Conservation (phyloP, 64 coral and sea anemone genomes). For the Catalaphyllia jardinei region DNA sequence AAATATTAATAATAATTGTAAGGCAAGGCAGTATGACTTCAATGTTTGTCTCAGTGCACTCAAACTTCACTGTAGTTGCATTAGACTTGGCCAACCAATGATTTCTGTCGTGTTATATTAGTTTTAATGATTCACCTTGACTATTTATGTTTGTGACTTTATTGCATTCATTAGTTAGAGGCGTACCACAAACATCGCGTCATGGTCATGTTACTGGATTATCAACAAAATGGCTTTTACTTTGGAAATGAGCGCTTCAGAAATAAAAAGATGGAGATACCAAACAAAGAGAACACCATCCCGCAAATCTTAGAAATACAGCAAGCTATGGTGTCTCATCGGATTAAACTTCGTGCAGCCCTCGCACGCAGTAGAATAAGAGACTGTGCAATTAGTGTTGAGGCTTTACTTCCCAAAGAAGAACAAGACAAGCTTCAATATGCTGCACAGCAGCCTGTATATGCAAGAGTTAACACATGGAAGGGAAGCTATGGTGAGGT, state of each 20-base stretch:
- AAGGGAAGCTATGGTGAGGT: constrained; percentile 63
- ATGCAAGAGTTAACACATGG: constrained; percentile 80
- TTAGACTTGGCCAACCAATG: too few relatives aligned
- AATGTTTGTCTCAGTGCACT: too few relatives aligned
- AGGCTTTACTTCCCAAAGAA: constrained; percentile 93
- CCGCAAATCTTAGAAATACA: constrained; percentile 91
- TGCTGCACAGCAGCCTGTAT: constrained; percentile 85
- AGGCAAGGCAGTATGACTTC: too few relatives aligned
- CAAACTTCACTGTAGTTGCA: too few relatives aligned
- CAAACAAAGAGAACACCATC: constrained; percentile 69
- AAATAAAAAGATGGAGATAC: constrained; percentile 38
- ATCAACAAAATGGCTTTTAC: constrained; percentile 99
- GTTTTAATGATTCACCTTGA: neutral
- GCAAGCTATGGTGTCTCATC: constrained; percentile 69
- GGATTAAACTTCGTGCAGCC: constrained; percentile 91
- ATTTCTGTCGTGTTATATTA: too few relatives aligned
- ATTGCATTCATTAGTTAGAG: constrained; percentile 65
- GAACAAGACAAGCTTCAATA: constrained; percentile 93
- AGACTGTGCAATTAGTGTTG: constrained; percentile 95
- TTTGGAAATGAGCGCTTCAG: constrained; percentile 73
- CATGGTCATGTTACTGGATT: constrained; percentile 83
- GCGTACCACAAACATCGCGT: constrained; percentile 91
- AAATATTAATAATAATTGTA: too few relatives aligned
- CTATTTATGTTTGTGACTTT: neutral
- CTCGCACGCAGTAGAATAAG: constrained; percentile 86